Percentiles rank a stretch among this genome's conserved stretches.
Conservation (phyloP, 2,888 invertebrate species). For the Leistus spinibarbis region DNA sequence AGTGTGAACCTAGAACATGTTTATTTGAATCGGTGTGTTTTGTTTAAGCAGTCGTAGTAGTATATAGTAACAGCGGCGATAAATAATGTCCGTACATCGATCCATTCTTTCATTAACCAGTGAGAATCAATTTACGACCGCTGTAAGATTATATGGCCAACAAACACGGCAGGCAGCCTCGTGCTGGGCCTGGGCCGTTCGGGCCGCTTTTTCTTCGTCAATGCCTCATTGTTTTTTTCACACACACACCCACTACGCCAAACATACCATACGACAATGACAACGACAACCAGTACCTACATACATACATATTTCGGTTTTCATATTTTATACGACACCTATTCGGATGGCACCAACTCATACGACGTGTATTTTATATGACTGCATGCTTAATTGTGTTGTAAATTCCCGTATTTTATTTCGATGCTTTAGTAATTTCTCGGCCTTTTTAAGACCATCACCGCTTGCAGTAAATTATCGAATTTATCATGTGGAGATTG, state of each 20-base stretch:
- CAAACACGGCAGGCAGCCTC: conserved; percentile 20
- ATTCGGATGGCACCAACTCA: neutral
- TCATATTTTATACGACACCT: conserved; percentile 27
- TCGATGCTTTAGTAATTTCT: conserved; percentile 25
- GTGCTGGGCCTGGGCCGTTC: conserved; percentile 13
- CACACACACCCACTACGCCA: conserved; percentile 28
- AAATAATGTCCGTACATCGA: conserved; percentile 26
- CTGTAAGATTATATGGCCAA: neutral
- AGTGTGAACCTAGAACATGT: neutral
- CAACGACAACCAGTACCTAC: too few relatives aligned
- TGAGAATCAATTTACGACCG: conserved; percentile 30
- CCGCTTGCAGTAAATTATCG: conserved; percentile 23
- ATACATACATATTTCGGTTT: conserved; percentile 31
- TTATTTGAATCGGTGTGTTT: conserved; percentile 19
- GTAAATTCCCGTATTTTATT: conserved; percentile 34
- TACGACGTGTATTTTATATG: conserved; percentile 7
- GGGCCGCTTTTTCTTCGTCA: too few relatives aligned
- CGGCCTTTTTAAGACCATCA: conserved; percentile 2
- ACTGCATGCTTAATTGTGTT: conserved; percentile 19
- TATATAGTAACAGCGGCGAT: conserved; percentile 26
- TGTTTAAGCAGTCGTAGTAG: conserved; percentile 36
- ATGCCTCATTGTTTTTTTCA: conserved; percentile 19
- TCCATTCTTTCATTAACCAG: conserved; percentile 30
- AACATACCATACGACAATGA: conserved; percentile 6
- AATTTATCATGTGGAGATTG: conserved; percentile 29